Conservation (phyloP, 2,888 invertebrate species). For the Melolontha melolontha region DNA sequence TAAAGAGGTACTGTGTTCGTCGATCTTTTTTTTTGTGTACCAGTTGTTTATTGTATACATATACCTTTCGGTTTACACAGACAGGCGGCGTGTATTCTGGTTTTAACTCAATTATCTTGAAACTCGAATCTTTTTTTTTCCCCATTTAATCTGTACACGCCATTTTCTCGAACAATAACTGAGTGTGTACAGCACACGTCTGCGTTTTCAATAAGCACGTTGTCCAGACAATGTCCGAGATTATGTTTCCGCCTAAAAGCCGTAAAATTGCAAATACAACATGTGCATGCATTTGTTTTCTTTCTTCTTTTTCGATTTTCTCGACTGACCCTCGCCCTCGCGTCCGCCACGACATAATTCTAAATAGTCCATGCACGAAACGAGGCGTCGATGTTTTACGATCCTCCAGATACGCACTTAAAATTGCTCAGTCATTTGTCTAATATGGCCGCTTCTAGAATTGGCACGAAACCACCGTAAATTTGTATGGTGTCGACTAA, state of each 20-base stretch:
- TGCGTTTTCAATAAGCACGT: slow-evolving; percentile 49
- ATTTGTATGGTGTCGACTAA: neutral
- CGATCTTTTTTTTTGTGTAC: neutral
- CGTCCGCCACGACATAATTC: slow-evolving; percentile 21
- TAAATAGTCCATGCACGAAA: slow-evolving; percentile 13
- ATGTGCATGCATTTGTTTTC: slow-evolving; percentile 45
- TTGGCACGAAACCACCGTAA: slow-evolving; percentile 29
- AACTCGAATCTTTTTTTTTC: slow-evolving; percentile 56
- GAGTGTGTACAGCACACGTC: slow-evolving; percentile 53
- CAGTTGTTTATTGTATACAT: slow-evolving; percentile 55
- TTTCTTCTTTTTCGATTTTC: slow-evolving; percentile 16
- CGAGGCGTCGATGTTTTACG: slow-evolving; percentile 21
- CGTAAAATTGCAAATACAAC: slow-evolving; percentile 54
- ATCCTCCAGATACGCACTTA: neutral
- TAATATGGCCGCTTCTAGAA: slow-evolving; percentile 21
- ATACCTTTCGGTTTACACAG: slow-evolving; percentile 44
- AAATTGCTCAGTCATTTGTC: slow-evolving; percentile 32
- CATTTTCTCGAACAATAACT: slow-evolving; percentile 48
- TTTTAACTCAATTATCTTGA: slow-evolving; percentile 61
- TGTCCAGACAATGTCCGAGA: slow-evolving; percentile 46
- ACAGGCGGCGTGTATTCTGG: slow-evolving; percentile 49
- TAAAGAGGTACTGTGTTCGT: slow-evolving; percentile 1
- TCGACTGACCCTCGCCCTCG: neutral
- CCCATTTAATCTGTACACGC: slow-evolving; percentile 52
- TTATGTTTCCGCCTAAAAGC: slow-evolving; percentile 52